Conservation (phyloP, 1,140 invertebrate species). For the Cyrtorhinus lividipennis region DNA sequence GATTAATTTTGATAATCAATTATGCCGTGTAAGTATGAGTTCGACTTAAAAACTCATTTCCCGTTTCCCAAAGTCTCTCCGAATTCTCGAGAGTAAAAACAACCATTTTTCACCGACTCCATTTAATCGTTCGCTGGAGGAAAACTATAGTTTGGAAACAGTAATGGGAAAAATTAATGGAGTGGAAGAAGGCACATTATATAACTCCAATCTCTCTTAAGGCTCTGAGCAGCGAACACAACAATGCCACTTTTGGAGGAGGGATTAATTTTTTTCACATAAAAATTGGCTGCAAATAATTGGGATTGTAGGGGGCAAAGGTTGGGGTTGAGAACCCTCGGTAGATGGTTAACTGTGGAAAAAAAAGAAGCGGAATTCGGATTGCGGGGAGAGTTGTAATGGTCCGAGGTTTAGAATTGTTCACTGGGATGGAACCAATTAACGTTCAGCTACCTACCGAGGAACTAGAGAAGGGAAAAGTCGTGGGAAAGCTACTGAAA, state of each 20-base stretch:
- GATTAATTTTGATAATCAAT: too few species aligned
- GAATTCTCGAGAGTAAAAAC: too few species aligned
- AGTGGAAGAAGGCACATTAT: neutral
- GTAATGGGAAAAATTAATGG: slow-evolving; percentile 6
- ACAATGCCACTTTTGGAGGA: neutral
- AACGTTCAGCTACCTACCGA: neutral
- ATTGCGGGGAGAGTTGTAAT: neutral
- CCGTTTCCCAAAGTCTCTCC: too few species aligned
- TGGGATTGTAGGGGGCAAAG: neutral
- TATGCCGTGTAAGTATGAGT: too few species aligned
- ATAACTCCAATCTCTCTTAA: neutral
- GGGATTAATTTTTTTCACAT: neutral
- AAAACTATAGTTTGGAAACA: neutral
- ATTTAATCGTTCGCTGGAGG: neutral
- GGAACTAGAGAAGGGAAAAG: neutral
- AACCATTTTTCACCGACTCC: neutral
- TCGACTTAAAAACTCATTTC: too few species aligned
- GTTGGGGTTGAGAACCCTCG: neutral
- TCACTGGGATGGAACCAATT: slow-evolving; percentile 13
- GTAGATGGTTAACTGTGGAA: neutral
- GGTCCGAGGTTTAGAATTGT: slow-evolving; percentile 14
- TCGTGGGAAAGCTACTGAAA: neutral
- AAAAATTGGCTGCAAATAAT: neutral
- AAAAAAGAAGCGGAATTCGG: neutral
- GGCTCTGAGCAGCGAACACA: neutral